Conservation (phyloP, 2,113 vertebrate genomes). For the Pithys albifrons region DNA sequence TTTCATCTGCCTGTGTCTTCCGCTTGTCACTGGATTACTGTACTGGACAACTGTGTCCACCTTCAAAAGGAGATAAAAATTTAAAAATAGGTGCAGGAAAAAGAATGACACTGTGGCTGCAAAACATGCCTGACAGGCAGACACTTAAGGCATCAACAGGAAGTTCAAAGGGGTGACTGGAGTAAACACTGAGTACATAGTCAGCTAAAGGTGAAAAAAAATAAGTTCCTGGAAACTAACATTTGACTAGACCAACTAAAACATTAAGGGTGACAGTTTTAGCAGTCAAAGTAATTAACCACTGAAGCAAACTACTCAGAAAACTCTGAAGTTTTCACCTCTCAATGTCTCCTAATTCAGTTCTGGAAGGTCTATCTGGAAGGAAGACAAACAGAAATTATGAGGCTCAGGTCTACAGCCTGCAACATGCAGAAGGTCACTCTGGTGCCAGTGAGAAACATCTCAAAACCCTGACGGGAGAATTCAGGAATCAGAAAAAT, state of each 20-base stretch:
- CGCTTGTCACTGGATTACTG: neutral
- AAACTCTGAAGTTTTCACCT: neutral
- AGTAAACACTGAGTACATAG: neutral
- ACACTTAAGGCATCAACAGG: neutral
- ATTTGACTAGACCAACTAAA: neutral
- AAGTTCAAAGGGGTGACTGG: neutral
- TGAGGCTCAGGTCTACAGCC: too few relatives aligned
- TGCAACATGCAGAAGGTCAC: neutral
- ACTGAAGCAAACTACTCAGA: neutral
- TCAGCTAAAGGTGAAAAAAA: neutral
- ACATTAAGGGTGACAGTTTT: neutral
- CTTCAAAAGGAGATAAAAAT: neutral
- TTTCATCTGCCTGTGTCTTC: neutral
- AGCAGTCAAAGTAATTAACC: neutral
- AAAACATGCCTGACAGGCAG: neutral
- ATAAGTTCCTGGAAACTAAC: neutral
- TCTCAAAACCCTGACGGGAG: neutral
- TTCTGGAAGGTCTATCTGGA: neutral
- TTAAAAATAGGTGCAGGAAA: neutral
- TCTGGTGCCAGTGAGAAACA: neutral
- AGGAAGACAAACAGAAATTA: neutral
- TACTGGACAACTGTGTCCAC: rapidly evolving
- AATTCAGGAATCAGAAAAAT: neutral
- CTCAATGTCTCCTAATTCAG: neutral
- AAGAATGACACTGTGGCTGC: neutral